Evolutionary conservation across 2,113 vertebrate genomes (phyloP), one percentile per base, ranked within the genome.

Genomic region (Mohoua ochrocephala): DNA sequence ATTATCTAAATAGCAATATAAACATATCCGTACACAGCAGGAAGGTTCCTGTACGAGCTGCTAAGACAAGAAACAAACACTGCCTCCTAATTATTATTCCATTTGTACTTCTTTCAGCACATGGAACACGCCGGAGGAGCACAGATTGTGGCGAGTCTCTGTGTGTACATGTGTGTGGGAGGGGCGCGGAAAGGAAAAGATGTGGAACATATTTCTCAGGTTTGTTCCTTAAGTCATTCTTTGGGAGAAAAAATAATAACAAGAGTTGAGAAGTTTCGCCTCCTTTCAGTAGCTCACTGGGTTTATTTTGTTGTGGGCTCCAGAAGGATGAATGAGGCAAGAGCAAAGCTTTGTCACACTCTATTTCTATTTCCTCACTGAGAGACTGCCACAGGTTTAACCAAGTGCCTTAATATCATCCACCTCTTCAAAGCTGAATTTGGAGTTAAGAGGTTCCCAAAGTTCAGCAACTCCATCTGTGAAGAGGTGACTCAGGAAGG

Each of bases 191-290:
- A 87, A 89, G 67, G 65, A 75, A 85, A 83, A 92, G 84, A 96
- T 87, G 89, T 30, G 82, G 65, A 96, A 91, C 67, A 67, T 94
- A 96, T 96, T 97, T 95, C 69, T 87, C 10, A 14, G 39, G 67
- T 65, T 91, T 87, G 28, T 93, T 92, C 53, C 56, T 79, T n/a
- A 78, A 84, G 26, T 54, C 49, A 73, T 54, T 91, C 50, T 91
- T 44, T 19, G 31, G 84, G 47, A 89, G 47, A 45, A 92, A 92
- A 89, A 93, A 87, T 53, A 87, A 79, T 49, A 80, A 75, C 1
- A 0, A 0, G 35, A 50, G 30, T 42, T 73, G 70, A 82, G 75
- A 91, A 91, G 82, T 73, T 90, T 59, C 6, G 3, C 44, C 50
- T 80, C 39, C 67, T 90, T 82, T 69, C 74, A 71, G n/a, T 7